phyloP scores from a whole-genome alignment of 2,113 vertebrate species.

The Nansenia antarctica region DNA sequence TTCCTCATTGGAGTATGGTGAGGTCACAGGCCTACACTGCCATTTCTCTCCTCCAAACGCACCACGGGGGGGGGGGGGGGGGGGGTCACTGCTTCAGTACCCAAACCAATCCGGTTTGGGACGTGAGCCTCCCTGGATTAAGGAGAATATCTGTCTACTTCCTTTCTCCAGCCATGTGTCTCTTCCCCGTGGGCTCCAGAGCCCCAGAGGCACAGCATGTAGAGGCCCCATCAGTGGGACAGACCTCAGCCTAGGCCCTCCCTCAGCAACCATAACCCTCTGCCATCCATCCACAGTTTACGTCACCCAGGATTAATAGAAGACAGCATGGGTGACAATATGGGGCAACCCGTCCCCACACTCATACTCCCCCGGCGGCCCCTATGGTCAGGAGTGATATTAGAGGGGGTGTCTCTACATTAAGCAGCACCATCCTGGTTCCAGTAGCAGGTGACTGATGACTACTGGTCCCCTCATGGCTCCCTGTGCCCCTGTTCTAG shows the following conservation, averaged over 20 bases:
- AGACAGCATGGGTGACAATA: neutral
- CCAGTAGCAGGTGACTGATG: neutral
- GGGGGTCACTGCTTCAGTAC: neutral
- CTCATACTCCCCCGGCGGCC: neutral
- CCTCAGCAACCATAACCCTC: neutral
- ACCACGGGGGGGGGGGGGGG: too few relatives aligned
- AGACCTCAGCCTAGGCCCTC: neutral
- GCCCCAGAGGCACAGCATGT: conserved; percentile 1
- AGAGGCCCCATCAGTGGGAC: neutral
- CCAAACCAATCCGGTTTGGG: neutral
- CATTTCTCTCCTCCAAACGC: too few relatives aligned
- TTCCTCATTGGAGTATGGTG: too few relatives aligned
- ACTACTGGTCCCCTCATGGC: neutral
- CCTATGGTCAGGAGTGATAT: neutral
- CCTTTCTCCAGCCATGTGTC: neutral
- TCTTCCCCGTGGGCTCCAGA: neutral
- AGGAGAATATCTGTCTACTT: neutral
- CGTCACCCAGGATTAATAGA: neutral
- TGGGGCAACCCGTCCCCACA: neutral
- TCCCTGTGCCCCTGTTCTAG: neutral
- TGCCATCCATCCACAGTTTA: neutral
- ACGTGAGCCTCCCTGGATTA: neutral
- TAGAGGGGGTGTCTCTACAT: neutral
- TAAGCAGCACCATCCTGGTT: neutral
- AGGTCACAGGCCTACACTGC: too few relatives aligned